phyloP scores from a whole-genome alignment of 2,113 vertebrate species.

The Lophotis ruficrista region DNA sequence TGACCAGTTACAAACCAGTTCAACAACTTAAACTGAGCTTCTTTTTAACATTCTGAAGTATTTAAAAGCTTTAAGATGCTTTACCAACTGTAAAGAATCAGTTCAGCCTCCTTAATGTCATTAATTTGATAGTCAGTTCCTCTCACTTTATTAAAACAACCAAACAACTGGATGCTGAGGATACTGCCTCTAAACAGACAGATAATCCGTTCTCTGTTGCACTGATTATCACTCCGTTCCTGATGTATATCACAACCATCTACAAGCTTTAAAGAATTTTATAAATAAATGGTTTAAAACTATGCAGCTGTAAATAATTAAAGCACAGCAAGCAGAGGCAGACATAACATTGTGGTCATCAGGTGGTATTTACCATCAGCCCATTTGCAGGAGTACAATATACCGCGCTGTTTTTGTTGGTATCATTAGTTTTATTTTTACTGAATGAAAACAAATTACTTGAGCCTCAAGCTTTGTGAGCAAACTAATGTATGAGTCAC shows the following conservation, averaged over 20 bases:
- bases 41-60: not conserved
- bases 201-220: not conserved
- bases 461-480: not conserved
- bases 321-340: not conserved
- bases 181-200: not conserved
- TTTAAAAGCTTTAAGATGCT: not conserved
- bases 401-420: not conserved
- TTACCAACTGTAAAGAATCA: not conserved
- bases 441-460: not conserved
- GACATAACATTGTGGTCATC: not conserved
- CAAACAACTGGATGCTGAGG: not conserved
- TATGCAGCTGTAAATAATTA: not conserved
- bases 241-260: not conserved
- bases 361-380: not conserved
- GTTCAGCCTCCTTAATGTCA: not conserved
- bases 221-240: not conserved
- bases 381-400: not conserved
- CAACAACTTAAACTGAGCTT: not conserved
- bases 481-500: accelerated
- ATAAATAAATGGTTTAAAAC: not conserved
- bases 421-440: not conserved
- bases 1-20: not conserved
- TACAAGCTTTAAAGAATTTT: not conserved
- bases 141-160: not conserved
- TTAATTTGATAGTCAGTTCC: not conserved